Evolutionary conservation across 2,797 vertebrate genomes (phyloP).

Genomic region (Anas acuta): DNA sequence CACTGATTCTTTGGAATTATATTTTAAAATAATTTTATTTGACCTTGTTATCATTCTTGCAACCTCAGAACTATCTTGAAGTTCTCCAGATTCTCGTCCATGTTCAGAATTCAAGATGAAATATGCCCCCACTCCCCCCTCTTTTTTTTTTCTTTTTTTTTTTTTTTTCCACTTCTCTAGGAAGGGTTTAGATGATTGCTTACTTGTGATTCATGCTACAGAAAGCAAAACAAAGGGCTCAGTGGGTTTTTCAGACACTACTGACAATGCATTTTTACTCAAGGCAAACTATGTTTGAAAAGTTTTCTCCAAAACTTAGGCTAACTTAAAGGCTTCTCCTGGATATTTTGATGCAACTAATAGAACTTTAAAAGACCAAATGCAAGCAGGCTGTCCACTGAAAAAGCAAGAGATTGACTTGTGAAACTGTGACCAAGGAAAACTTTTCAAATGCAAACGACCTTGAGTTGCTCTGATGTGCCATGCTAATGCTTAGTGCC

Average conservation of each 20-base stretch:
- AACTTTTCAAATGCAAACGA: background rate
- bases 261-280: background rate
- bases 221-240: background rate
- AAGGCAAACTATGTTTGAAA: background rate
- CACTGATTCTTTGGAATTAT: background rate
- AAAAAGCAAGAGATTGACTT: background rate
- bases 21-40: background rate
- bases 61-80: background rate
- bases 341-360: background rate
- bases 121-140: background rate
- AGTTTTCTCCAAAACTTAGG: background rate
- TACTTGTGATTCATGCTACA: background rate
- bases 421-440: background rate
- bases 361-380: background rate
- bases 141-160: background rate
- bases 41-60: background rate
- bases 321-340: background rate
- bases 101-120: background rate
- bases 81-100: background rate
- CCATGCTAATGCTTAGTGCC: background rate
- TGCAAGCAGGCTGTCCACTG: background rate
- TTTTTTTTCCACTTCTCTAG: background rate
- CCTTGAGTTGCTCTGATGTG: background rate
- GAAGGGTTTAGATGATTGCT: fast-evolving
- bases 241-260: background rate